phyloP scores from a whole-genome alignment of 2,888 invertebrate species.

The Elmis aenea region DNA sequence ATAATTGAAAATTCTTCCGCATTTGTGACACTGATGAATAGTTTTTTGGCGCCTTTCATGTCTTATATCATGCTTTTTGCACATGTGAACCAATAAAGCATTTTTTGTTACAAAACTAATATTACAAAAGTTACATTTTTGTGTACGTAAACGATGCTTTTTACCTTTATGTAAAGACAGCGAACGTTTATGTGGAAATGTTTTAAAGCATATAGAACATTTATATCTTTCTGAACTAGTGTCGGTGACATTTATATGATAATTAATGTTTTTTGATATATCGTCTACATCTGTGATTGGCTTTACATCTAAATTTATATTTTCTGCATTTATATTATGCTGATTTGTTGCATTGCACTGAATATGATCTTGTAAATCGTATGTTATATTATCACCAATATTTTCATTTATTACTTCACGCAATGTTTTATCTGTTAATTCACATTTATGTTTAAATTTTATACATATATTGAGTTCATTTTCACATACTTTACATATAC shows the following conservation, averaged over 20 bases:
- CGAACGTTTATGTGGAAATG: constrained; percentile 9
- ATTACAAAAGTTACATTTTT: constrained; percentile 11
- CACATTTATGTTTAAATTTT: constrained; percentile 27
- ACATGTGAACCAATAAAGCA: constrained; percentile 7
- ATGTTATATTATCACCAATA: too few relatives aligned
- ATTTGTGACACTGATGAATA: constrained; percentile 26
- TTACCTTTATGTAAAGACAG: constrained; percentile 11
- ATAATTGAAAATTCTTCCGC: constrained; percentile 24
- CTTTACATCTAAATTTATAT: too few relatives aligned
- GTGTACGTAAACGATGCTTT: constrained; percentile 7
- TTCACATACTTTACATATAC: constrained; percentile 25
- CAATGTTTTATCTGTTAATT: constrained; percentile 18
- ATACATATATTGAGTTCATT: constrained; percentile 23
- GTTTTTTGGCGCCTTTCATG: constrained; percentile 9
- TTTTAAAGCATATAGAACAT: constrained; percentile 6
- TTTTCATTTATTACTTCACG: too few relatives aligned
- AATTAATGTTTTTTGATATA: too few relatives aligned
- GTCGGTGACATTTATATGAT: too few relatives aligned
- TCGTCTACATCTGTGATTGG: too few relatives aligned
- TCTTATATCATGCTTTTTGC: constrained; percentile 10
- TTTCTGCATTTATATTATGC: too few relatives aligned
- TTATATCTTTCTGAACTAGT: constrained; percentile 1
- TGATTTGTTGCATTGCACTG: too few relatives aligned
- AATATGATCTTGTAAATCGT: too few relatives aligned
- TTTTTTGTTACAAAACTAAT: constrained; percentile 15